A percentile compares a stretch with the other conserved stretches of the same genome.
Evolutionary conservation across 1,140 invertebrate species (phyloP).

Genomic region (Meloidogyne floridensis): DNA sequence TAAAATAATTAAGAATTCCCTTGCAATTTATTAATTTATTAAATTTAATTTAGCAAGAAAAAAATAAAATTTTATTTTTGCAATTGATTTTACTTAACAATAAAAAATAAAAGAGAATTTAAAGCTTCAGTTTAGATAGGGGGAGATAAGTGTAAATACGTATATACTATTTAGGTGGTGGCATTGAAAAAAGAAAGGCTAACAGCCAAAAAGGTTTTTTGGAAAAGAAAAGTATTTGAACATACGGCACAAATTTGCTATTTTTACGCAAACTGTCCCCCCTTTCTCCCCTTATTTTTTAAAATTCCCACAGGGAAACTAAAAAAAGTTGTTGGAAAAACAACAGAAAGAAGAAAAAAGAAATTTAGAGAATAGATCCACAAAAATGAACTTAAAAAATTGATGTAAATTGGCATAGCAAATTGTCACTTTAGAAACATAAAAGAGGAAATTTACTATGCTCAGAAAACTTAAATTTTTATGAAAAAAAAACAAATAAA

Average conservation of each 20-base stretch:
- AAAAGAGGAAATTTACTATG: not conserved
- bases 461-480: too few relatives aligned
- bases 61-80: too few relatives aligned
- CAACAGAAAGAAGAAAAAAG: not conserved
- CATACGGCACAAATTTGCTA: slow-evolving; percentile 6
- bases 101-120: too few relatives aligned
- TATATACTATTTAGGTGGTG: too few relatives aligned
- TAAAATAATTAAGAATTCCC: too few relatives aligned
- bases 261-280: not conserved
- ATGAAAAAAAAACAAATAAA: too few relatives aligned
- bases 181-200: not conserved
- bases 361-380: not conserved
- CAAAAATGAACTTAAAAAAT: slow-evolving; percentile 3
- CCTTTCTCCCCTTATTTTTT: not conserved
- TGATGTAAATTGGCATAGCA: not conserved
- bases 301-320: slow-evolving; percentile 8
- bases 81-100: too few relatives aligned
- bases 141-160: too few relatives aligned
- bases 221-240: not conserved
- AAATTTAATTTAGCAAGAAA: too few relatives aligned
- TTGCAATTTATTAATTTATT: too few relatives aligned
- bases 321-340: not conserved
- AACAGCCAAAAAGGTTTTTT: not conserved
- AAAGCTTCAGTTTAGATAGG: too few relatives aligned
- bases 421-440: not conserved